Evolutionary conservation across 2,797 vertebrate genomes (phyloP), one percentile per base, ranked within the genome.

Genomic region (Thripadectes ignobilis): DNA sequence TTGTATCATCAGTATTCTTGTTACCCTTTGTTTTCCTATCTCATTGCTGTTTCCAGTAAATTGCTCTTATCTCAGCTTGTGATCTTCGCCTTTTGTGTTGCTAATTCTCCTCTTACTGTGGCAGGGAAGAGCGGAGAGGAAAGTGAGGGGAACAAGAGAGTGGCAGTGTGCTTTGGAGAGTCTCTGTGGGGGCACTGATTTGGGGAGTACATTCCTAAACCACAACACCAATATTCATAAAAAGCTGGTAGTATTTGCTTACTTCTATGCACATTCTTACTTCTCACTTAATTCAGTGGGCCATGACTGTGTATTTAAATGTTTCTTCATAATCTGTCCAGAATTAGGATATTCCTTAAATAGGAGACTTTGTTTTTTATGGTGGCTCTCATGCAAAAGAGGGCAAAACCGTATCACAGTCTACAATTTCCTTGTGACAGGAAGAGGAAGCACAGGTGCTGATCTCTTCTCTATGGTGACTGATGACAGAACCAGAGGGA

Each of bases 61-160:
- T 46, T 39, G 7, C 10, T 69, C 20, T 82, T 18, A 43, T 26
- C 66, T 52, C 46, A 72, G 8, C 26, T 10, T 0, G 0, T 32
- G 20, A 51, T 39, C 45, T 72, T 58, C 58, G 24, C 45, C 14
- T 77, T 84, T 43, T 13, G 4, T 34, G 45, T 45, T 12, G 65
- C 58, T 38, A 65, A 15, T 58, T 77, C 12, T 34, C 16, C 8
- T 58, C 51, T 26, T 46, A 26, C 45, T 4, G 1, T 30, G 1
- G 0, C 18, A 66, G n/a, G 58, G 51, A 51, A 3, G 7, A 52
- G 19, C 10, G 69, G 24, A 45, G 11, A 20, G 58, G n/a, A 39
- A 71, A 34, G 30, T 16, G 15, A 51, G 49, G 38, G 8, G 12
- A 20, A 10, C 12, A 19, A 36, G 58, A 77, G 6, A 6, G 17